Conservation (phyloP, 2,113 vertebrate species). For the Vulpes lagopus region DNA sequence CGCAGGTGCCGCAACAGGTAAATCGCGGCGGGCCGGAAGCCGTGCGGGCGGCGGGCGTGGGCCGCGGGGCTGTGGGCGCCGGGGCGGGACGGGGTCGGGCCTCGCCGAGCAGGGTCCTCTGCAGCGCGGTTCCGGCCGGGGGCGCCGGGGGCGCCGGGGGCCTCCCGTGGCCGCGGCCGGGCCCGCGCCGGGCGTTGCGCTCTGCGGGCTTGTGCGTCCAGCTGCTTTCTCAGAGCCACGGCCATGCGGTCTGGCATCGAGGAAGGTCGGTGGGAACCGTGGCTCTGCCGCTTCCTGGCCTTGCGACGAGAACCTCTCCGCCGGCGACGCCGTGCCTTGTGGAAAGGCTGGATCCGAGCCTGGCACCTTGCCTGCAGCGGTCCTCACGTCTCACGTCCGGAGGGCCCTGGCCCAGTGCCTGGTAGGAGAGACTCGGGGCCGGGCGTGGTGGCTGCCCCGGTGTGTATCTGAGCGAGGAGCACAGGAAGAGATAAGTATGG, state of each 20-base stretch:
- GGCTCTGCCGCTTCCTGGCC: neutral
- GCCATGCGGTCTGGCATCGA: neutral
- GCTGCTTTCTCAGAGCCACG: neutral
- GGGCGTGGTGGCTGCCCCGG: neutral
- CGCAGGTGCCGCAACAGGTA: conserved; percentile 72
- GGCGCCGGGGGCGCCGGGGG: neutral
- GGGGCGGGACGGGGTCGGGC: neutral
- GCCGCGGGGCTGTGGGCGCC: neutral
- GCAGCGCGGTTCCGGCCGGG: neutral
- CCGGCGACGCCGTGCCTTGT: neutral
- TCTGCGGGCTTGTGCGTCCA: neutral
- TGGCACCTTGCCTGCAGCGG: neutral
- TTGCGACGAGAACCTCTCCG: neutral
- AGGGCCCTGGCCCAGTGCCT: neutral
- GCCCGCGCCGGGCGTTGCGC: neutral
- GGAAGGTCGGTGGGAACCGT: neutral
- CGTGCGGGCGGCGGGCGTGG: neutral
- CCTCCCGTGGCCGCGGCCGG: neutral
- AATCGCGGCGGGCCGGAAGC: neutral
- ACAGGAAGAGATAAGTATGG: neutral
- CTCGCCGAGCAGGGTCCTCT: neutral
- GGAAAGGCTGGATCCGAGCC: neutral
- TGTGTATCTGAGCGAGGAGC: neutral
- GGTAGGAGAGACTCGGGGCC: neutral
- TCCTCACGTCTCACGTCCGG: neutral